Conservation (phyloP, 37 sponge, comb jelly and placozoan species). For the Agelas oroides region DNA sequence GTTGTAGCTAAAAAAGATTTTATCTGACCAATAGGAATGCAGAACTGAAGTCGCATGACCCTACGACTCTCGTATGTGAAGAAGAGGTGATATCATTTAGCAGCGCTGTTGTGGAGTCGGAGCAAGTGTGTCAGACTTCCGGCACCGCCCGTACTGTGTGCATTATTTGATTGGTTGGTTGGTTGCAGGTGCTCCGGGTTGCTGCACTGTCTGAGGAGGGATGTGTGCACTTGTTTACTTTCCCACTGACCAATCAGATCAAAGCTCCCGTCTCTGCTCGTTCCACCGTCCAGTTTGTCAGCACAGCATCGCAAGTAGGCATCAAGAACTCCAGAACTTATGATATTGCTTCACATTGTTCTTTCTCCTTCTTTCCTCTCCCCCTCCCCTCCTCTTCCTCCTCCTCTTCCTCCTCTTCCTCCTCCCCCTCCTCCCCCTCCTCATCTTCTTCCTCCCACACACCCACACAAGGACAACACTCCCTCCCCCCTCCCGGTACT, state of each 20-base stretch:
- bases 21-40: neutral
- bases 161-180: too few species aligned
- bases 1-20: too few species aligned
- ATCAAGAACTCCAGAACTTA: too few species aligned
- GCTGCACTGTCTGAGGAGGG: constrained; percentile 21
- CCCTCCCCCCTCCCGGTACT: constrained; percentile 46
- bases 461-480: constrained; percentile 5
- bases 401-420: too few species aligned
- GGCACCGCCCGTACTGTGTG: too few species aligned
- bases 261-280: constrained; percentile 15
- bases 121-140: neutral
- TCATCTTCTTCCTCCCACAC: neutral
- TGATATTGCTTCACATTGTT: too few species aligned
- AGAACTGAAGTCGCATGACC: too few species aligned
- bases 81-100: constrained; percentile 7
- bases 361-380: too few species aligned
- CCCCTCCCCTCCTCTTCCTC: neutral
- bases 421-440: too few species aligned
- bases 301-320: neutral
- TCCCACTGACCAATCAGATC: constrained; percentile 17
- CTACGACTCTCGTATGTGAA: constrained; percentile 26
- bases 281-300: constrained; percentile 29
- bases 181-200: neutral
- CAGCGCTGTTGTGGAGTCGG: neutral
- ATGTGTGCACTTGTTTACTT: constrained; percentile 13